Conservation (phyloP, 2,797 vertebrate genomes). For the Cygnus olor region DNA sequence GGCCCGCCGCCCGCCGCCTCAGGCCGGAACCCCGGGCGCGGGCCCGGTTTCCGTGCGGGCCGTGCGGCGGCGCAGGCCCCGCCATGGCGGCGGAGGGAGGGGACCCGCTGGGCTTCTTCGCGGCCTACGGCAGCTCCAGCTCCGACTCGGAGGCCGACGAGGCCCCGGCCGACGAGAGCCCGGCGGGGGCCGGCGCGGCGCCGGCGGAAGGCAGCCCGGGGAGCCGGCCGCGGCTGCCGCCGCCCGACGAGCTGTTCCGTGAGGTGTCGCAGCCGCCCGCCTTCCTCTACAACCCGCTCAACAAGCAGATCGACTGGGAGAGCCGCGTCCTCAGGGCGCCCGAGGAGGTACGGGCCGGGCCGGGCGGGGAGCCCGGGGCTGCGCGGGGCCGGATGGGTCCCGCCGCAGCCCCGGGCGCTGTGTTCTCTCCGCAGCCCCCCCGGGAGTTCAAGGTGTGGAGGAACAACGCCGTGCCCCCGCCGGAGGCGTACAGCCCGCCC, state of each 20-base stretch:
- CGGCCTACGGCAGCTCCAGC: constrained; percentile 85
- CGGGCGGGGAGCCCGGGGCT: not conserved
- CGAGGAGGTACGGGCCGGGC: constrained; percentile 83
- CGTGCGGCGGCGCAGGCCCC: not conserved
- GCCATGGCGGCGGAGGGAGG: constrained; percentile 83
- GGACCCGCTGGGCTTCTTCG: constrained; percentile 89
- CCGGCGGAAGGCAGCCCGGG: constrained; percentile 58
- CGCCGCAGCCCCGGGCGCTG: not conserved
- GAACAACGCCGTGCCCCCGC: constrained; percentile 89
- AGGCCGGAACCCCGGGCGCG: constrained; percentile 27
- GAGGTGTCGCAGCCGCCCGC: constrained; percentile 89
- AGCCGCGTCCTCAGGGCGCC: constrained; percentile 88
- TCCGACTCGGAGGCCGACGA: constrained; percentile 40
- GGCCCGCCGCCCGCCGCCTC: not conserved
- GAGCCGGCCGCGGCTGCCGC: constrained; percentile 79
- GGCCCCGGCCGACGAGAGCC: not conserved
- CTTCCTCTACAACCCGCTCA: constrained; percentile 92
- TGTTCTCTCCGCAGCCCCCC: constrained; percentile 80
- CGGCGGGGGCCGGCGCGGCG: not conserved
- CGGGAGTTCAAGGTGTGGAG: constrained; percentile 92
- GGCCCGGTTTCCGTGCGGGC: constrained; percentile 61
- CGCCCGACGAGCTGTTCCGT: constrained; percentile 90
- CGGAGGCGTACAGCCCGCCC: constrained; percentile 82
- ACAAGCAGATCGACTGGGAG: constrained; percentile 95
- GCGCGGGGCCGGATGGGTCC: not conserved